Conservation (phyloP, 1,140 invertebrate genomes). For the Dendrolimus punctatus region DNA sequence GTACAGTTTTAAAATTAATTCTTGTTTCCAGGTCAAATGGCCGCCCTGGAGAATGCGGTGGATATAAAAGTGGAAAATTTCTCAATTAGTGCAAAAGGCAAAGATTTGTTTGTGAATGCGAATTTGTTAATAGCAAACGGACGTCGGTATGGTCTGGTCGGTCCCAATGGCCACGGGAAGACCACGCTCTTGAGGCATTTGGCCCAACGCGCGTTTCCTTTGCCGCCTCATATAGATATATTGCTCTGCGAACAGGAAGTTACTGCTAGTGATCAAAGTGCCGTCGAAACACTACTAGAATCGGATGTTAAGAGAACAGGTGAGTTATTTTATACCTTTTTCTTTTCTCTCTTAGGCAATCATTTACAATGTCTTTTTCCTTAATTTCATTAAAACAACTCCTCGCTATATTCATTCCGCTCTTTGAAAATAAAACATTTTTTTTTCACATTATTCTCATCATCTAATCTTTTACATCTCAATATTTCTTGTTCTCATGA, state of each 20-base stretch:
- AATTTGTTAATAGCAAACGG: conserved; percentile 94
- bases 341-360: too few relatives aligned
- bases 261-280: conserved; percentile 89
- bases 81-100: conserved; percentile 97
- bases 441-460: too few relatives aligned
- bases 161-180: conserved; percentile 99
- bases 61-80: conserved; percentile 99
- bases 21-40: conserved; percentile 76
- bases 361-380: too few relatives aligned
- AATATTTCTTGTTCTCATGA: too few relatives aligned
- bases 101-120: conserved; percentile 98
- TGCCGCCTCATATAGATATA: conserved; percentile 98
- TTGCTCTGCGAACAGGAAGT: conserved; percentile 99
- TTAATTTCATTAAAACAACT: too few relatives aligned
- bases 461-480: too few relatives aligned
- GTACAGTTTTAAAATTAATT: background rate
- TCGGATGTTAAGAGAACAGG: conserved; percentile 91
- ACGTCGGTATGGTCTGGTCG: conserved; percentile 96
- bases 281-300: conserved; percentile 93
- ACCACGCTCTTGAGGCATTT: conserved; percentile 98
- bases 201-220: conserved; percentile 86
- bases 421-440: too few relatives aligned
- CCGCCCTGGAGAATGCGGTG: conserved; percentile 92
- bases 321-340: conserved; percentile 16
- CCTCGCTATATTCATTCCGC: too few relatives aligned